phyloP scores from a whole-genome alignment of 2,797 vertebrate genomes.

The Balearica regulorum region DNA sequence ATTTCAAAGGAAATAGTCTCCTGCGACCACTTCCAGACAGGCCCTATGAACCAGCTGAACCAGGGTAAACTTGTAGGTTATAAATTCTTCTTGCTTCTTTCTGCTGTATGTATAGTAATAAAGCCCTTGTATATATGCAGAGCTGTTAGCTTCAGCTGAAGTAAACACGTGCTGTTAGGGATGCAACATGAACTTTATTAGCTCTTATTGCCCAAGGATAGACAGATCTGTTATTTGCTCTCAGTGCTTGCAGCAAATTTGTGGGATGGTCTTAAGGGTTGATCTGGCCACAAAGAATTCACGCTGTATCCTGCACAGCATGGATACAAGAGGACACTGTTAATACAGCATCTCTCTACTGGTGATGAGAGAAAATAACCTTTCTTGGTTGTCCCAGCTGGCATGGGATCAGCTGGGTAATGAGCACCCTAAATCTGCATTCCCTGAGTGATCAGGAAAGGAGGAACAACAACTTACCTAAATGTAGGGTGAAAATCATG shows the following conservation, averaged over 20 bases:
- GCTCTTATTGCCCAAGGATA: neutral
- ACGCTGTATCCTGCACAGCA: neutral
- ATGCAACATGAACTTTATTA: neutral
- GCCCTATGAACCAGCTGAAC: neutral
- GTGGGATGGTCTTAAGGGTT: neutral
- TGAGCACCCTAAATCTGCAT: neutral
- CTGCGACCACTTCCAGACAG: neutral
- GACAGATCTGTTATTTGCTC: neutral
- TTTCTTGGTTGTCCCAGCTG: neutral
- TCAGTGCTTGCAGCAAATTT: neutral
- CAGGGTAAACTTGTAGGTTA: neutral
- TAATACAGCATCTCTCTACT: neutral
- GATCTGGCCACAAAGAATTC: neutral
- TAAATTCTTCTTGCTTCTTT: neutral
- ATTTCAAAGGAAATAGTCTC: neutral
- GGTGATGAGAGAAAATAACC: neutral
- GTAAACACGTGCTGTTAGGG: neutral
- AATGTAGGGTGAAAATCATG: neutral
- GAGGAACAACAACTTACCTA: neutral
- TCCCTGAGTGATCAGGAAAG: neutral
- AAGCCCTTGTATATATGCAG: neutral
- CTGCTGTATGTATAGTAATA: neutral
- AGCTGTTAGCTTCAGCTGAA: neutral
- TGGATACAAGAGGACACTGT: neutral
- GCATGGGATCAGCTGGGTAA: neutral